A percentile compares a stretch with the other conserved stretches of the same genome.
These are phyloP conservation scores for Sclerurus mexicanus DNA, from an alignment of 2,113 vertebrate genomes.

Conservation along the genomic window DNA sequence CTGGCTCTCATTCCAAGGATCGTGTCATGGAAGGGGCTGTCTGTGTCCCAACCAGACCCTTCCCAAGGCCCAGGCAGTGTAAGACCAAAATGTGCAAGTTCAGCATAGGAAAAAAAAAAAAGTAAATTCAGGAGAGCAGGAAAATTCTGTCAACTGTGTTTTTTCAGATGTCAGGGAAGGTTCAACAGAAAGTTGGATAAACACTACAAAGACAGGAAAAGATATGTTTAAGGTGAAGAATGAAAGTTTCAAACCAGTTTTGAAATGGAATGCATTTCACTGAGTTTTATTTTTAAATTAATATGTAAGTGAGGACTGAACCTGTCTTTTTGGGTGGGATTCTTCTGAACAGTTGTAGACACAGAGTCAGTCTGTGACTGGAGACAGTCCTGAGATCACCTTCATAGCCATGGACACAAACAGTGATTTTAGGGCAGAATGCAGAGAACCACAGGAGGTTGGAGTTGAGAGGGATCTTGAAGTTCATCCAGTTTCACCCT, in stretches of 20 bases:
- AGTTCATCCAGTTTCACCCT: neutral
- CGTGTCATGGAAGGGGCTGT: fast-evolving
- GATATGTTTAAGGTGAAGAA: neutral
- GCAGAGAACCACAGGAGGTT: too few relatives aligned
- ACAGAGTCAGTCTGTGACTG: neutral
- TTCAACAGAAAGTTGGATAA: neutral
- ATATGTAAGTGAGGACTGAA: neutral
- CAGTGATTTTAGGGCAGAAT: neutral
- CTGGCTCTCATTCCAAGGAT: neutral
- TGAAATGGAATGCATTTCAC: neutral
- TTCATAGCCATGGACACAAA: neutral
- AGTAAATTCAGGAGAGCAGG: neutral
- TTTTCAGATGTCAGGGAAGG: neutral
- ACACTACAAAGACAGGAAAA: neutral
- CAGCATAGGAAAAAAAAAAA: neutral
- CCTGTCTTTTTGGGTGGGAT: neutral
- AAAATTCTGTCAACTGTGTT: neutral
- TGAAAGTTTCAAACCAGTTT: neutral
- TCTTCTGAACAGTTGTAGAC: neutral
- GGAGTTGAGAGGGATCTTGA: neutral
- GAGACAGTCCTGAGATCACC: neutral
- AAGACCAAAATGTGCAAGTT: neutral
- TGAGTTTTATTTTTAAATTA: neutral
- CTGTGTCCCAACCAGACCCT: neutral
- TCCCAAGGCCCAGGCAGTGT: neutral